Percentiles rank a stretch among this genome's conserved stretches.
phyloP scores from a whole-genome alignment of 1,140 invertebrate species.

The Caenorhabditis inopinata region DNA sequence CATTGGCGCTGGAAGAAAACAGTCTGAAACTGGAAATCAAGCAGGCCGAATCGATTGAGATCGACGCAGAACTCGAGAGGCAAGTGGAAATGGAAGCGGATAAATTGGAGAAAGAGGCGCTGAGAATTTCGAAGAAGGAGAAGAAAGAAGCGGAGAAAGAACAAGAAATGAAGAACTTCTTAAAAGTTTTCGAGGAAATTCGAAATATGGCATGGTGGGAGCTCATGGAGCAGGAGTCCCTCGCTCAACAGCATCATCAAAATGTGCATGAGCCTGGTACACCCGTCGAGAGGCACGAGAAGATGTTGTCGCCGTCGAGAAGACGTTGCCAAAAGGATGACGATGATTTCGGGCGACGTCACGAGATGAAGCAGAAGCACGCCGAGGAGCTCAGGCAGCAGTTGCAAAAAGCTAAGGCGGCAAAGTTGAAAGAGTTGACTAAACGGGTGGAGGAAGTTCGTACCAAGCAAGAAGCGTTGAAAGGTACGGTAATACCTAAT shows the following conservation, averaged over 20 bases:
- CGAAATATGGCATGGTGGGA: background rate
- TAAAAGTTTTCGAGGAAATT: conserved; percentile 6
- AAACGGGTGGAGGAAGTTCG: conserved; percentile 41
- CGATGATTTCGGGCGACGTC: conserved; percentile 28
- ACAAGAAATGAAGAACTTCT: background rate
- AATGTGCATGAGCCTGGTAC: conserved; percentile 37
- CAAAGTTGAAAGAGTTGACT: conserved; percentile 47
- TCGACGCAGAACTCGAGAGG: conserved; percentile 52
- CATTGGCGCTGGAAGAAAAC: conserved; percentile 55
- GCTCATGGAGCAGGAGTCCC: background rate
- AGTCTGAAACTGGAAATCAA: conserved; percentile 60
- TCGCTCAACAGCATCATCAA: background rate
- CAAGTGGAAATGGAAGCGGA: conserved; percentile 46
- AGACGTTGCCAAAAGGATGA: conserved; percentile 37
- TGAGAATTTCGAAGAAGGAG: background rate
- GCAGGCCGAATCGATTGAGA: conserved; percentile 48
- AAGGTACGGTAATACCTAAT: no score
- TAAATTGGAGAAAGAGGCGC: conserved; percentile 26
- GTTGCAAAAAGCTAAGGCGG: conserved; percentile 51
- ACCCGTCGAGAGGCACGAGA: conserved; percentile 22
- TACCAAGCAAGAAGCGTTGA: conserved; percentile 13
- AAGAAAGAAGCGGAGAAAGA: background rate
- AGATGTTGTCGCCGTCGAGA: conserved; percentile 26
- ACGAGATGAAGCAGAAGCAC: conserved; percentile 48
- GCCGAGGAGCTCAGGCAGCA: conserved; percentile 56